Evolutionary conservation across 1,140 invertebrate species (phyloP).

Genomic region (Diploscapter pachys): DNA sequence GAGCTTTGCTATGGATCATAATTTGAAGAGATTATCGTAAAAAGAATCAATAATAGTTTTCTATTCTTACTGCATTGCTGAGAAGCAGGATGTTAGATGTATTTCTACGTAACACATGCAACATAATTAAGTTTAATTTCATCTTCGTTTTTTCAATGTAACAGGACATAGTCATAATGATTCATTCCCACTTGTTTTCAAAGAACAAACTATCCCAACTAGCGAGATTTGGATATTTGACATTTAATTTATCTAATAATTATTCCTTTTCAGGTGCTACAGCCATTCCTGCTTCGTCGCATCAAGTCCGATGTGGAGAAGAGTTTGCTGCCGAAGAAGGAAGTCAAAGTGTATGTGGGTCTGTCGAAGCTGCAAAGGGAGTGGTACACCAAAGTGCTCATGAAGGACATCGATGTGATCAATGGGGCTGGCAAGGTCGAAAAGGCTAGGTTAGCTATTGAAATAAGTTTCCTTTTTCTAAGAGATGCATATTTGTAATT

Average conservation of each 20-base stretch:
- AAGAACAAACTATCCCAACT: no score
- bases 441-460: conserved; percentile 73
- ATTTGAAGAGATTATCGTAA: no score
- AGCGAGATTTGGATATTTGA: no score
- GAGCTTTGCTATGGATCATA: no score
- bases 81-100: no score
- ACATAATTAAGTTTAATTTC: no score
- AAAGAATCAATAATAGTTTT: no score
- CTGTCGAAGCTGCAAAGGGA: conserved; percentile 98
- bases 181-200: no score
- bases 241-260: neutral
- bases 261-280: conserved; percentile 67
- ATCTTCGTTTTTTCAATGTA: no score
- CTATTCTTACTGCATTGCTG: no score
- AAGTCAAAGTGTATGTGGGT: conserved; percentile 80
- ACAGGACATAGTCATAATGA: no score
- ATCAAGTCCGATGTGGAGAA: conserved; percentile 98
- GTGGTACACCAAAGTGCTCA: conserved; percentile 95
- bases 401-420: conserved; percentile 98
- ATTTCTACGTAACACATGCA: no score
- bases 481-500: neutral
- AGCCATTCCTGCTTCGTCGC: conserved; percentile 90
- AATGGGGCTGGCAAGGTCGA: conserved; percentile 93
- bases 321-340: conserved; percentile 90
- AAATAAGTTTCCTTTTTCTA: neutral